phyloP scores from a whole-genome alignment of 2,113 vertebrate genomes.

The Rousettus leschenaultii region DNA sequence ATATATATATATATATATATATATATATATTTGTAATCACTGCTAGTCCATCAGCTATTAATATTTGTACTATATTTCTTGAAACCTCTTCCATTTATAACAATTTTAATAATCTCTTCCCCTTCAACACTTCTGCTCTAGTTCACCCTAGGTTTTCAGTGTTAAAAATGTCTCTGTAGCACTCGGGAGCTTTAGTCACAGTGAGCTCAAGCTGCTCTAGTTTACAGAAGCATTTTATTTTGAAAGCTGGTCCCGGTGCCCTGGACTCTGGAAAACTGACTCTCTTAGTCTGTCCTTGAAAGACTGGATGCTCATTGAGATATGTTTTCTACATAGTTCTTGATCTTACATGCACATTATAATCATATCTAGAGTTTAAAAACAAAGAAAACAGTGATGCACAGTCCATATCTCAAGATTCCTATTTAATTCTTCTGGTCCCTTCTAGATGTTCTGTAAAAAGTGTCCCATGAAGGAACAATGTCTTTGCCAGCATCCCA shows the following conservation, averaged over 20 bases:
- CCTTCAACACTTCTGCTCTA: background rate
- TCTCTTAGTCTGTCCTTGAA: background rate
- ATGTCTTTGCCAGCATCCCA: background rate
- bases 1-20: no score
- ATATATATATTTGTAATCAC: background rate
- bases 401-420: background rate
- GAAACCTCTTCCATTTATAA: background rate
- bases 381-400: background rate
- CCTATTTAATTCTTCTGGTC: background rate
- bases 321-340: background rate
- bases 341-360: background rate
- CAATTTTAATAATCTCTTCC: background rate
- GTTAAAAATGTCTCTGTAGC: background rate
- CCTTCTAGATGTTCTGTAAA: background rate
- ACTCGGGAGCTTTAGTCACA: background rate
- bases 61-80: background rate
- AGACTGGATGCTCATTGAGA: background rate
- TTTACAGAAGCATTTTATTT: background rate
- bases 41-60: background rate
- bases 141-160: background rate
- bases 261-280: background rate
- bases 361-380: background rate
- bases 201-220: background rate
- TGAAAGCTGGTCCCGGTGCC: background rate
- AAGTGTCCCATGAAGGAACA: background rate